phyloP scores from a whole-genome alignment of 1,140 invertebrate genomes.

The Papilio aristodemus region DNA sequence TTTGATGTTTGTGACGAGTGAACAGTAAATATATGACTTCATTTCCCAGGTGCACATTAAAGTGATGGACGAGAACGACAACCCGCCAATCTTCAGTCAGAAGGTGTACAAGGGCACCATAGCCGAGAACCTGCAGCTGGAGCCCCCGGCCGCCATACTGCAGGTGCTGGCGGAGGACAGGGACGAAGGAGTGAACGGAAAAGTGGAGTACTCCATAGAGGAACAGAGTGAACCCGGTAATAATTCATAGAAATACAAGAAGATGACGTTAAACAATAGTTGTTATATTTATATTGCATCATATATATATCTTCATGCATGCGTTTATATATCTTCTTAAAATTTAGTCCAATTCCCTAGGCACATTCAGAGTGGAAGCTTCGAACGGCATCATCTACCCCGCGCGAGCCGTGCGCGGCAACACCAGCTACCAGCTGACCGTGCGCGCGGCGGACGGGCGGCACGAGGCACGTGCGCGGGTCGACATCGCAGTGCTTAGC shows the following conservation, averaged over 20 bases:
- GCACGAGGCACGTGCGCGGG: conserved; percentile 84
- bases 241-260: not conserved
- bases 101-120: conserved; percentile 88
- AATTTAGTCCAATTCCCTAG: conserved; percentile 73
- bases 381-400: conserved; percentile 90
- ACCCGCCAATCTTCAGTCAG: conserved; percentile 88
- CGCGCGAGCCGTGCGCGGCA: conserved; percentile 84
- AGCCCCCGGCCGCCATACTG: conserved; percentile 88
- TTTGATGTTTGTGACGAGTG: too few relatives aligned
- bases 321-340: too few relatives aligned
- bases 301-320: too few relatives aligned
- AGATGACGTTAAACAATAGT: not conserved
- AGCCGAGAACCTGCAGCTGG: conserved; percentile 89
- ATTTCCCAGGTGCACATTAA: conserved; percentile 85
- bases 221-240: conserved; percentile 77
- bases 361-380: conserved; percentile 87
- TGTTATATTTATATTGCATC: too few relatives aligned
- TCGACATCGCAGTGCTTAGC: conserved; percentile 89
- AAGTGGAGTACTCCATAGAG: conserved; percentile 87
- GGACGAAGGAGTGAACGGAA: conserved; percentile 88
- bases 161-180: conserved; percentile 89
- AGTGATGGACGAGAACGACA: conserved; percentile 91
- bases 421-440: conserved; percentile 83
- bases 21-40: not conserved
- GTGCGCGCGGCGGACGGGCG: conserved; percentile 89